phyloP scores from a whole-genome alignment of 2,888 invertebrate species.

The Rhimphoctona megacephalus region DNA sequence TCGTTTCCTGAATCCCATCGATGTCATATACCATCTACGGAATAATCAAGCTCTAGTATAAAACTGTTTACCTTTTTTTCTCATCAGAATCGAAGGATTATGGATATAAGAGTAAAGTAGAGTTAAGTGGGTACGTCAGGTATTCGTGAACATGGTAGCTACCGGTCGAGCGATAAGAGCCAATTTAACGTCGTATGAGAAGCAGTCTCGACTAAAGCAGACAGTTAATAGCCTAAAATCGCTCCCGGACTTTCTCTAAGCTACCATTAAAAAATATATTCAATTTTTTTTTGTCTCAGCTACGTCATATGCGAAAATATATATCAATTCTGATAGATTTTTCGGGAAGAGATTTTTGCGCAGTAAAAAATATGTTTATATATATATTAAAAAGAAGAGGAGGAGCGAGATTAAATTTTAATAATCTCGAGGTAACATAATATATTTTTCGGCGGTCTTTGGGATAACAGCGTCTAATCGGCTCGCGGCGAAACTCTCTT shows the following conservation, averaged over 20 bases:
- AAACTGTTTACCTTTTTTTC: background rate
- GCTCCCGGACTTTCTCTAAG: conserved; percentile 54
- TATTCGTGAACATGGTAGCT: conserved; percentile 12
- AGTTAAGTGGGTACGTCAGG: conserved; percentile 49
- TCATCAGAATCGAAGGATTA: conserved; percentile 16
- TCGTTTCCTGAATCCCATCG: background rate
- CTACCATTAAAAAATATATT: conserved; percentile 14
- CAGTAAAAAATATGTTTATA: background rate
- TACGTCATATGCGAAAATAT: background rate
- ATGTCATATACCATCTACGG: background rate
- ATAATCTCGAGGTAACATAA: conserved; percentile 67
- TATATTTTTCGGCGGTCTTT: conserved; percentile 49
- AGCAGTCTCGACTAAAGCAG: conserved; percentile 28
- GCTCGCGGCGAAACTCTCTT: conserved; percentile 64
- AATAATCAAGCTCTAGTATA: background rate
- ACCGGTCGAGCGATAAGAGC: conserved; percentile 57
- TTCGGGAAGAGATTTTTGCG: background rate
- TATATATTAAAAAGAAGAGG: background rate
- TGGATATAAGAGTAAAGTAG: conserved; percentile 21
- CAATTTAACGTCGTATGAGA: conserved; percentile 53
- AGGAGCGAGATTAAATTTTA: conserved; percentile 61
- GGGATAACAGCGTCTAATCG: conserved; percentile 68
- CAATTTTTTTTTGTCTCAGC: conserved; percentile 21
- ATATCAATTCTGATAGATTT: conserved; percentile 9
- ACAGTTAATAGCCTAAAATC: conserved; percentile 46